Evolutionary conservation across 2,888 invertebrate species (phyloP), one percentile per base, ranked within the genome.

Genomic region (Pyrgus malvae): DNA sequence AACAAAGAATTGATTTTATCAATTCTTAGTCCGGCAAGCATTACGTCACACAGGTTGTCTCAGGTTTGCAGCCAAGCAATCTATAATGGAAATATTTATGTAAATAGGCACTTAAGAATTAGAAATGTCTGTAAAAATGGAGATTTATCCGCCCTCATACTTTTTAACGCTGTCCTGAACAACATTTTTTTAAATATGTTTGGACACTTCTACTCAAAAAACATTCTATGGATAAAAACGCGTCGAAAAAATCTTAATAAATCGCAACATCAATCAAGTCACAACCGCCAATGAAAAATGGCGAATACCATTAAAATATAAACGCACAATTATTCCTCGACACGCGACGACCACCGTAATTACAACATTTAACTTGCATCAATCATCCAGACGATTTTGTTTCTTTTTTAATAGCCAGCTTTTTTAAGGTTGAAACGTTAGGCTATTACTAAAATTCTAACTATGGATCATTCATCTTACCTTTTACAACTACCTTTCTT

Each of bases 201-300:
- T n/a, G n/a, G n/a, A n/a, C n/a, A n/a, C 8, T 35, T 50, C 50
- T 42, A 23, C 11, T 25, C 8, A 2, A 31, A 2, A 35, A 6
- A 1, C 14, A 14, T 9, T 42, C 50, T 50, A 9, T 50, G 50
- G 19, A 33, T 23, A 55, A 6, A 38, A 25, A 27, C 37, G 35
- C 50, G 50, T 45, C 53, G 41, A 45, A 69, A 74, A 77, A 78
- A 73, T 69, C 65, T 79, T 80, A 83, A 84, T 84, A 83, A 79
- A 80, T 77, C 68, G 68, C 69, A 64, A 68, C 83, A 84, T 85
- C 78, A 82, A 83, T 85, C 86, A 84, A 80, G 62, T 59, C 48
- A 48, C 67, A 69, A 69, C 67, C 72, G 57, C 63, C 69, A 75
- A 72, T 84, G 83, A 83, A 80, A 83, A 83, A 83, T 83, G 80